A percentile compares a stretch with the other conserved stretches of the same genome.
Evolutionary conservation across 2,888 invertebrate species (phyloP).

Genomic region (Biston betularia): DNA sequence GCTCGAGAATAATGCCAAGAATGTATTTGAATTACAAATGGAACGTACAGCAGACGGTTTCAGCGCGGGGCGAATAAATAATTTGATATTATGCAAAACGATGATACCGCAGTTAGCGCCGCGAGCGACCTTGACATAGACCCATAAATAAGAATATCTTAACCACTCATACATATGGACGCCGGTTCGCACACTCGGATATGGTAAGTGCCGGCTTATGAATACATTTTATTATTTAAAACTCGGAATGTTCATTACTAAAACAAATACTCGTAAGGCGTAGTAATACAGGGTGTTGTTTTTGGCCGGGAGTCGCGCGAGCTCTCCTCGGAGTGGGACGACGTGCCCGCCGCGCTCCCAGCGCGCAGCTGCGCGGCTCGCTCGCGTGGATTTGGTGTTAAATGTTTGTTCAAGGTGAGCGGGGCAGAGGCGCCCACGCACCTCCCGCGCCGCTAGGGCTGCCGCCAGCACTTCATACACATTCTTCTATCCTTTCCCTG

Average conservation of each 20-base stretch:
- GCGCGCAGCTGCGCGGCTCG: slow-evolving; percentile 20
- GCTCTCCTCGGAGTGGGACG: not conserved
- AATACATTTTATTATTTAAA: slow-evolving; percentile 86
- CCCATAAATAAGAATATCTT: slow-evolving; percentile 86
- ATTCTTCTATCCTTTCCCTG: too few relatives aligned
- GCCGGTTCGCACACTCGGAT: slow-evolving; percentile 81
- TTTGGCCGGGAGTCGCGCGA: slow-evolving; percentile 32
- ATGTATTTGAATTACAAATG: slow-evolving; percentile 85
- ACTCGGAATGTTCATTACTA: slow-evolving; percentile 86
- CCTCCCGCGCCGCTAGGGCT: slow-evolving; percentile 64
- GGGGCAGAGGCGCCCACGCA: slow-evolving; percentile 75
- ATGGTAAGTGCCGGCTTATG: slow-evolving; percentile 85
- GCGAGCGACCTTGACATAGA: slow-evolving; percentile 82
- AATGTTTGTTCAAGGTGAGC: slow-evolving; percentile 79
- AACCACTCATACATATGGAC: slow-evolving; percentile 85
- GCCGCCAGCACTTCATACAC: slow-evolving; percentile 19
- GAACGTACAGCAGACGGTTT: slow-evolving; percentile 78
- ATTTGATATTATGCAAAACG: slow-evolving; percentile 85
- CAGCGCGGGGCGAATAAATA: slow-evolving; percentile 83
- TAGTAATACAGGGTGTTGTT: slow-evolving; percentile 82
- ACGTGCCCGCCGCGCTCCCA: too few relatives aligned
- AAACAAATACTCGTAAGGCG: slow-evolving; percentile 84
- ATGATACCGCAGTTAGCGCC: slow-evolving; percentile 75
- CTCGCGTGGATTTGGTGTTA: slow-evolving; percentile 64
- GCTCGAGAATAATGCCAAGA: slow-evolving; percentile 70